Evolutionary conservation across 1,140 invertebrate genomes (phyloP), one percentile per base, ranked within the genome.

Genomic region (Frieseomelitta varia): DNA sequence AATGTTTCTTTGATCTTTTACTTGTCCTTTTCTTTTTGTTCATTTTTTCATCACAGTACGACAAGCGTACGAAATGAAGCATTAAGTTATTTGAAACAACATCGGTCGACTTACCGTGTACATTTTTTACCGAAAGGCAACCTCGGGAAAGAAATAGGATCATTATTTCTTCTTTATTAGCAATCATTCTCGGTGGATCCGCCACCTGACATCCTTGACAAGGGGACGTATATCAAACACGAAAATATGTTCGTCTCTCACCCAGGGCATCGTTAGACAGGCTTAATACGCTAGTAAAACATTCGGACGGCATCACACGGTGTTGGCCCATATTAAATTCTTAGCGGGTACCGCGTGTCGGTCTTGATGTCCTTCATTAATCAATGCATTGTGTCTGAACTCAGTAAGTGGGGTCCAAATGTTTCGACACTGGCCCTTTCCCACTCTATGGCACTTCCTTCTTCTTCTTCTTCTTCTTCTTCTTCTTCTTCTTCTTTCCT

Each of bases 301-400:
- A 88, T 85, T 63, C 85, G 87, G 86, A 90, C 86, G 86, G 88
- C 88, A 74, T 79, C 85, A 73, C 85, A 84, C 89, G 67, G 75
- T 86, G 88, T 83, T 84, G 78, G 88, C 86, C 84, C 86, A 88
- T 91, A 91, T 91, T 90, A 91, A 91, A 91, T 90, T 91, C 90
- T 90, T 90, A 87, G 87, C 82, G 82, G 86, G 87, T 90, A 90
- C 85, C 84, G 76, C 87, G 84, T 85, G 88, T 88, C 88, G 85
- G 68, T 79, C 84, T 88, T 90, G 89, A 90, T 91, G 84, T 85
- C 86, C 65, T 87, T 87, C 90, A 91, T 91, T 91, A 91, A 90
- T 91, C 89, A 90, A 91, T 90, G 85, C 88, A 88, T 90, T 90
- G 90, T 90, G 71, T 24, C 71, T 24, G 79, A 24, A 55, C 87